Percentiles rank a stretch among this genome's conserved stretches.
phyloP scores from a whole-genome alignment of 1,140 invertebrate species.

The Gonioctena quinquepunctata region DNA sequence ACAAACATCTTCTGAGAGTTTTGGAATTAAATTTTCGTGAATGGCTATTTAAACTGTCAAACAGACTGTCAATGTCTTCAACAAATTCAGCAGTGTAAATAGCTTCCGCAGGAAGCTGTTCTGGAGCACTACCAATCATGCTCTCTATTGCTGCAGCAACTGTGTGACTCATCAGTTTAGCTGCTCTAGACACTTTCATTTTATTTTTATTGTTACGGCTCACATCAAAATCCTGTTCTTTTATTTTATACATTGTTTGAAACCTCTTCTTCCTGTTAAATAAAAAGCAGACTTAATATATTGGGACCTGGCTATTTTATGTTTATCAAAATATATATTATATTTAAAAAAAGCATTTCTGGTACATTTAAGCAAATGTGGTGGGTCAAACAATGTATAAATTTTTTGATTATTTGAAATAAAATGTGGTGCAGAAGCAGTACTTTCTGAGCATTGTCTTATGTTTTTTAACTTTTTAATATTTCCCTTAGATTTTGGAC shows the following conservation, averaged over 20 bases:
- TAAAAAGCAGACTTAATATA: conserved; percentile 3
- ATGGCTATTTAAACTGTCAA: conserved; percentile 25
- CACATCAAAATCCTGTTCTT: neutral
- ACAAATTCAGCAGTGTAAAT: conserved; percentile 29
- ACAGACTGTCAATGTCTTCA: conserved; percentile 22
- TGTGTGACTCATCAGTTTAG: neutral
- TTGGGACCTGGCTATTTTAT: conserved; percentile 11
- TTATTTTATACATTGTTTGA: conserved; percentile 10
- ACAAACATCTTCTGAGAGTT: conserved; percentile 10
- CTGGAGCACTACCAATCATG: neutral
- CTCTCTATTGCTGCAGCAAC: conserved; percentile 8
- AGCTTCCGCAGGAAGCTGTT: conserved; percentile 21
- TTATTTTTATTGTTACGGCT: conserved; percentile 3
- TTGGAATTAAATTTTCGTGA: conserved; percentile 11
- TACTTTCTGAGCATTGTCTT: neutral
- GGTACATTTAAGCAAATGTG: conserved; percentile 11
- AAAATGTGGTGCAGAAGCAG: conserved; percentile 3
- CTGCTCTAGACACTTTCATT: conserved; percentile 17
- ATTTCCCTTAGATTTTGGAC: no score
- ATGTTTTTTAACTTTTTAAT: neutral
- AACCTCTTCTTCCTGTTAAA: conserved; percentile 8
- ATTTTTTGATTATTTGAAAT: conserved; percentile 5
- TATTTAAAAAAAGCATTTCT: conserved; percentile 19
- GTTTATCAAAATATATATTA: conserved; percentile 9
- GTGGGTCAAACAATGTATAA: conserved; percentile 17